phyloP scores from a whole-genome alignment of 2,797 vertebrate genomes.

The Erpetoichthys calabaricus region DNA sequence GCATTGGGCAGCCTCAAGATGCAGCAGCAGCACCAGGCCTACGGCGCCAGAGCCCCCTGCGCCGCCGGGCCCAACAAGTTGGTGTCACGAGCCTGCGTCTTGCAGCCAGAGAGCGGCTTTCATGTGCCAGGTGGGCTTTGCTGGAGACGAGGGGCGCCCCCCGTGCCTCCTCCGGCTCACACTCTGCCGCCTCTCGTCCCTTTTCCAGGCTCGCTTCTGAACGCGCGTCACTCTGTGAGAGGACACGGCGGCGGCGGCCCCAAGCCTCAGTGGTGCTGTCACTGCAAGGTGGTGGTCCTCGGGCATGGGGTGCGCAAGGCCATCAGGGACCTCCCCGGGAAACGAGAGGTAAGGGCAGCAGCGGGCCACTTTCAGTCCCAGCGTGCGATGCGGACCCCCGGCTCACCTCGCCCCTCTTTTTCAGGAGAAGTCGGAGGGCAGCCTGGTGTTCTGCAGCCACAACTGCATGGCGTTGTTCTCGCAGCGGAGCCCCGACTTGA shows the following conservation, averaged over 20 bases:
- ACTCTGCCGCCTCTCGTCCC: too few relatives aligned
- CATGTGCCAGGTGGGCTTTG: too few relatives aligned
- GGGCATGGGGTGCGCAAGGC: constrained; percentile 83
- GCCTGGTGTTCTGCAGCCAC: constrained; percentile 90
- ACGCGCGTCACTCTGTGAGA: constrained; percentile 25
- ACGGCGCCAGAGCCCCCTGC: constrained; percentile 25
- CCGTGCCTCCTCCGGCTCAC: too few relatives aligned
- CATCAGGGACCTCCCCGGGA: constrained; percentile 56
- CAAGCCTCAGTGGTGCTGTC: constrained; percentile 86
- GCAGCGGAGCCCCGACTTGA: not conserved
- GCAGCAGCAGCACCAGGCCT: constrained; percentile 44
- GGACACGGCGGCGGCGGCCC: constrained; percentile 51
- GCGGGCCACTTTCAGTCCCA: constrained; percentile 29
- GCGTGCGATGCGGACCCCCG: constrained; percentile 24
- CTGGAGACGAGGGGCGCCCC: too few relatives aligned
- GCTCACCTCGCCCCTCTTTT: too few relatives aligned
- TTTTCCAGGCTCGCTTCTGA: too few relatives aligned
- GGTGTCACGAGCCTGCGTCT: too few relatives aligned
- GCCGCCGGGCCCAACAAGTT: too few relatives aligned
- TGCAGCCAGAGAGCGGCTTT: too few relatives aligned
- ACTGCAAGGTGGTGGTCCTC: constrained; percentile 91
- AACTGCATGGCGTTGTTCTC: constrained; percentile 91
- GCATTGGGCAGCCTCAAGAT: constrained; percentile 34
- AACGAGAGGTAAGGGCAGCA: constrained; percentile 56
- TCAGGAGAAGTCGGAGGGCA: constrained; percentile 52